Base-by-base conservation (phyloP, 2,888 invertebrate species). In the Spilarctia lutea region DNA sequence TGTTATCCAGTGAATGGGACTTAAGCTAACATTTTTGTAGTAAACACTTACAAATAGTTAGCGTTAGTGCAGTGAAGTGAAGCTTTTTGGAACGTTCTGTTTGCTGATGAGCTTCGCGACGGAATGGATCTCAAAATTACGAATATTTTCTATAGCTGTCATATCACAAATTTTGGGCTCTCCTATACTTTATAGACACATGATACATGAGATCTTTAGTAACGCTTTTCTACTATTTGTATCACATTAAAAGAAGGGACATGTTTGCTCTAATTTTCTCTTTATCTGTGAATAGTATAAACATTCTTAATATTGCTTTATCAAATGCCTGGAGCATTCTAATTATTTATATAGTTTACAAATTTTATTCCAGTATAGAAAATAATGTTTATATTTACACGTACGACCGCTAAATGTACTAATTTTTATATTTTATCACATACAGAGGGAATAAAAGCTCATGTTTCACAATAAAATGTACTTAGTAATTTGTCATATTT, bases 1-100 rank as follows among this genome's bases (percentile, higher is more conserved):
- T 92, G 93, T 91, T 90, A 92, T 91, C 92, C 94, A 94, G 95
- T 95, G 94, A 93, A 90, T 88, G 91, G 91, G 91, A 91, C 90
- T 86, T 88, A 86, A 86, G 90, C 91, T 90, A 89, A 92, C 89
- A 88, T 89, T 91, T 87, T 88, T 89, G 88, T 91, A 92, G 93
- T 91, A 89, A 91, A 91, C 88, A 89, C 87, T 88, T 86, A 87
- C 63, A 88, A 87, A 86, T 89, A 87, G 88, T 89, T 93, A 92
- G 91, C 89, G 87, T 89, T 90, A 92, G 93, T 93, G 92, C 91
- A 92, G 92, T 92, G 93, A 86, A 88, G 90, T 88, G 87, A 87
- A 88, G 89, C 89, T 87, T 84, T 84, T 87, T 85, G 87, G 91
- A 92, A 92, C 93, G 92, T 93, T 93, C 91, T 88, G 85, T 91